A percentile compares a stretch with the other conserved stretches of the same genome.
These are phyloP conservation scores for Thalassoma bifasciatum DNA, from an alignment of 2,113 vertebrate genomes.

Conservation along the genomic window DNA sequence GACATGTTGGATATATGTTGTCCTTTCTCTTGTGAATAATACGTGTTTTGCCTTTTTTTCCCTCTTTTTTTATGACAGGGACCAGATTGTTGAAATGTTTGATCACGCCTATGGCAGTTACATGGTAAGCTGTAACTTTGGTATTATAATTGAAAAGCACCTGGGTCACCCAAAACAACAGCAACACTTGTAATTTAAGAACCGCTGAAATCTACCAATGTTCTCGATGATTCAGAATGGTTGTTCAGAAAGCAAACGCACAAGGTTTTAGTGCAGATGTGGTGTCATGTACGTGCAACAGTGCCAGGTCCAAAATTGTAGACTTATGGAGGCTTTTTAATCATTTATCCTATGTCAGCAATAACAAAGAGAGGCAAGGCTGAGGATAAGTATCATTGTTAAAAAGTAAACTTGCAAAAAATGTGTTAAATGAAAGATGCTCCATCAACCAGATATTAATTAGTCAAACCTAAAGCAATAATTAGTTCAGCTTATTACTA, in stretches of 20 bases:
- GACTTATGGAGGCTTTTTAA: background rate
- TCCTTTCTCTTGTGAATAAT: background rate
- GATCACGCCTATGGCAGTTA: conserved; percentile 88
- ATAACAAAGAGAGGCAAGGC: background rate
- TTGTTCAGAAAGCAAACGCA: too few relatives aligned
- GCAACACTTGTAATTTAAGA: too few relatives aligned
- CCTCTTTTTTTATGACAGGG: too few relatives aligned
- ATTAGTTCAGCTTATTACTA: too few relatives aligned
- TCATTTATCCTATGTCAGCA: background rate
- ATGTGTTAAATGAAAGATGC: background rate
- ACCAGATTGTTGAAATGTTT: conserved; percentile 87
- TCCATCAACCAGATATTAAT: too few relatives aligned
- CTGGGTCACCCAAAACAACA: background rate
- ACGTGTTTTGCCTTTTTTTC: background rate
- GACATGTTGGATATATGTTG: background rate
- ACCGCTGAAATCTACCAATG: too few relatives aligned
- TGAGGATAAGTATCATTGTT: too few relatives aligned
- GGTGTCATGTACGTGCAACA: background rate
- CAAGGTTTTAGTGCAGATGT: too few relatives aligned
- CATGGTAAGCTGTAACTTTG: conserved; percentile 79
- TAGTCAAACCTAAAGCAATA: too few relatives aligned
- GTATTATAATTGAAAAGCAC: background rate
- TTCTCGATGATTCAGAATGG: too few relatives aligned
- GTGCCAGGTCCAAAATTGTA: background rate
- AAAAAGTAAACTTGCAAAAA: background rate